Base-by-base conservation (phyloP, 2,797 vertebrate species). In the Erethizon dorsatum region DNA sequence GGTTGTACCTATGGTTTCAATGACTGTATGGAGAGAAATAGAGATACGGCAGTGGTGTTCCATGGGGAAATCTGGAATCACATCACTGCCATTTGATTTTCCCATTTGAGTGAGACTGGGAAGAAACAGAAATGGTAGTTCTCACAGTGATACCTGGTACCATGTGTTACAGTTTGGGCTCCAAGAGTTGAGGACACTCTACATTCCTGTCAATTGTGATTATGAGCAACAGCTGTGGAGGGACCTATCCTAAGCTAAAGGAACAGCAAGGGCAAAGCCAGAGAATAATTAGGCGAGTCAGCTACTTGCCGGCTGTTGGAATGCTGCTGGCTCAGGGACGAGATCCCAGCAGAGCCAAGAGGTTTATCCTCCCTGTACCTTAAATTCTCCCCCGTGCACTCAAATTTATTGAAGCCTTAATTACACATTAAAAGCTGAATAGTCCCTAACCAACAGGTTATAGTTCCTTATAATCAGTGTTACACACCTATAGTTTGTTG, bases 101-200 rank as follows among this genome's bases (percentile, higher is more conserved):
- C 75, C 20, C 59, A 75, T 78, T n/a, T 63, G 47, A 78, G 77
- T 11, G 20, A 71, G 57, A 91, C 15, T 14, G 33, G 26, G 63
- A 94, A 50, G 37, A 37, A 71, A 52, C 59, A 95, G 47, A 90
- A 71, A 96, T 22, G 45, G 18, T 24, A 93, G 91, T 95, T 87
- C 69, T 79, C 56, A 84, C 5, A 14, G 63, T 71, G 69, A 45
- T 56, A 88, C 45, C 10, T 79, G 50, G 56, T n/a, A 47, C 69
- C 41, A 73, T 11, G 33, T 24, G 41, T 20, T 85, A 41, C 9
- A 73, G 47, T 59, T 82, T 59, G 47, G n/a, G 83, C 13, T 69
- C 54, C 89, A 50, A 56, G 56, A 84, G 37, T 1, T 50, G 54
- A 50, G 52, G 50, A 87, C 5, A 24, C 22, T 26, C 31, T 85